Conservation (phyloP, 2,113 vertebrate species). For the Maccullochella peelii region DNA sequence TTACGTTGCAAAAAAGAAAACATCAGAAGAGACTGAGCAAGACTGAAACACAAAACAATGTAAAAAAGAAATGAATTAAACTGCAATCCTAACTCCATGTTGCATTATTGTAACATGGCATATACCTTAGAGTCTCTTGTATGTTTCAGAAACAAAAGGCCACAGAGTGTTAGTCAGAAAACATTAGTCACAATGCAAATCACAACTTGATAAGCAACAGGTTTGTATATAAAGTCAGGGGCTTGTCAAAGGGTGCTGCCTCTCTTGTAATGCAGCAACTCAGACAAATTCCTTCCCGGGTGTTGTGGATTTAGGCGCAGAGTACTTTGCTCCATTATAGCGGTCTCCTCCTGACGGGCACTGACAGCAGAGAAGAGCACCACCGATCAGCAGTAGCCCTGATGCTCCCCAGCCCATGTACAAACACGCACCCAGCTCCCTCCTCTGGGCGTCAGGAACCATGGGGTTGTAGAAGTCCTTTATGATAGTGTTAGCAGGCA, state of each 20-base stretch:
- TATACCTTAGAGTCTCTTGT: not conserved
- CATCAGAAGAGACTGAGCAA: constrained; percentile 1
- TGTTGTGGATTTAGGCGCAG: constrained; percentile 84
- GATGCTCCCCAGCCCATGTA: constrained; percentile 87
- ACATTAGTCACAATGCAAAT: constrained; percentile 47
- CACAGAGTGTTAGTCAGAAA: constrained; percentile 37
- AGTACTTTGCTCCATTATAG: constrained; percentile 88
- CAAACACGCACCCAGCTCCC: constrained; percentile 88
- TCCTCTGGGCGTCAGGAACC: constrained; percentile 86
- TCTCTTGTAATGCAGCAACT: constrained; percentile 17
- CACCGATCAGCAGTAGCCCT: constrained; percentile 88
- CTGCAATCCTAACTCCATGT: not conserved
- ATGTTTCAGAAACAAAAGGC: constrained; percentile 32
- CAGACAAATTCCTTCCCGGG: constrained; percentile 89
- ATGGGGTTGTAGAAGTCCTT: constrained; percentile 91
- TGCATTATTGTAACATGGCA: constrained; percentile 5
- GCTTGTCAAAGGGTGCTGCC: not conserved
- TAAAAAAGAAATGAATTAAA: not conserved
- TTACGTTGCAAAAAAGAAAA: not conserved
- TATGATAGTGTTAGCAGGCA: constrained; percentile 91
- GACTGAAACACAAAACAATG: not conserved
- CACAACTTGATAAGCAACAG: constrained; percentile 5
- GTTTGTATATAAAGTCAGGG: constrained; percentile 28
- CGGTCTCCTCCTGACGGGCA: constrained; percentile 85
- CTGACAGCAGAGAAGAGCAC: constrained; percentile 89